Evolutionary conservation across 2,113 vertebrate genomes (phyloP).

Genomic region (Ptilorrhoa leucosticta): DNA sequence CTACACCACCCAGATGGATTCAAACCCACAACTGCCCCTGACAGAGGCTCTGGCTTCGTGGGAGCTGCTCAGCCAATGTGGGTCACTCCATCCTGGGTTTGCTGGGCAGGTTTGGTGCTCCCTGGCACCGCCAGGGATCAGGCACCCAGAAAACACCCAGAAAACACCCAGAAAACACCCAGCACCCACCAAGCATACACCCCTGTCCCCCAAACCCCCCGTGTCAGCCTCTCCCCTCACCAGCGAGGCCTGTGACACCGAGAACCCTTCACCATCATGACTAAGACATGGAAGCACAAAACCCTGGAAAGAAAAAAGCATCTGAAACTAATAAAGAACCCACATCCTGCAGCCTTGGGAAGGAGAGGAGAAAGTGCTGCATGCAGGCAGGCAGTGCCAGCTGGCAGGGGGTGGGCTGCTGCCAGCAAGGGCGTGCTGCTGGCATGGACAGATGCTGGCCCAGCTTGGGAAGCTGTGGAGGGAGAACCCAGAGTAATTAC

Average conservation of each 20-base stretch:
- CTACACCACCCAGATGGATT: neutral
- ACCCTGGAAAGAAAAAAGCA: neutral
- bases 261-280: neutral
- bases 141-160: neutral
- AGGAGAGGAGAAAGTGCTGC: neutral
- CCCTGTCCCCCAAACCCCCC: neutral
- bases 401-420: neutral
- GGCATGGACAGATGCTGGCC: neutral
- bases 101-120: neutral
- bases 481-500: neutral
- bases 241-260: neutral
- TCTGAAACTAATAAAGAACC: neutral
- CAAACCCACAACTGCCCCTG: neutral
- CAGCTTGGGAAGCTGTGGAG: neutral
- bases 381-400: neutral
- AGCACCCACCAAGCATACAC: accelerated
- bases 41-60: neutral
- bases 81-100: neutral
- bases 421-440: neutral
- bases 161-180: neutral
- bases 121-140: neutral
- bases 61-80: neutral
- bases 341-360: neutral
- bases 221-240: neutral
- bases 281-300: neutral